Evolutionary conservation across 2,888 invertebrate genomes (phyloP).

Genomic region (Chrysotoxum bicinctum): DNA sequence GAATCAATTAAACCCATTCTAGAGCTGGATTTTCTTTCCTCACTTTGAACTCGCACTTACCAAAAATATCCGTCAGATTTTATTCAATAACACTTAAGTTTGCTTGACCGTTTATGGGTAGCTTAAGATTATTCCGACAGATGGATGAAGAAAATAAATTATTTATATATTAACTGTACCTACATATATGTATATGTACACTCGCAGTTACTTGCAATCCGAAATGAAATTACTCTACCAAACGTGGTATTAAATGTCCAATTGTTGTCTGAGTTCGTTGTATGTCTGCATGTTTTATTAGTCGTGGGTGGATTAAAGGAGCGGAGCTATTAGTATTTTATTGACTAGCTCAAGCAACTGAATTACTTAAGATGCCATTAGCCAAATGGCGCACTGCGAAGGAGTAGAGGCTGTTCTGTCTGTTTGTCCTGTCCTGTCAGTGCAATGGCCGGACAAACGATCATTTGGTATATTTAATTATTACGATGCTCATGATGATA

Average conservation of each 20-base stretch:
- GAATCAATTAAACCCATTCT: no score
- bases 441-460: neutral
- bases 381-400: constrained; percentile 22
- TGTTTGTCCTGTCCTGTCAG: neutral
- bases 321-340: constrained; percentile 50
- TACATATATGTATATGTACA: neutral
- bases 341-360: constrained; percentile 54
- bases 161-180: constrained; percentile 5
- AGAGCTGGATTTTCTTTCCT: no score
- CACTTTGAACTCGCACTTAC: no score
- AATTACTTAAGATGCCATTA: constrained; percentile 70
- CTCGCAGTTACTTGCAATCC: constrained; percentile 1
- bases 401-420: neutral
- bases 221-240: constrained; percentile 40
- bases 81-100: neutral
- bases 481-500: constrained; percentile 43
- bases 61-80: neutral
- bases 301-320: constrained; percentile 60
- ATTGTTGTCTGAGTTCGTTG: constrained; percentile 51
- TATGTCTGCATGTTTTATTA: constrained; percentile 19
- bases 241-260: constrained; percentile 58
- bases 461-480: constrained; percentile 41
- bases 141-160: constrained; percentile 28
- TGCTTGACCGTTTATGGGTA: neutral
- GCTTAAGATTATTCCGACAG: constrained; percentile 11